phyloP scores from a whole-genome alignment of 2,797 vertebrate species.

The Botia kubotai region DNA sequence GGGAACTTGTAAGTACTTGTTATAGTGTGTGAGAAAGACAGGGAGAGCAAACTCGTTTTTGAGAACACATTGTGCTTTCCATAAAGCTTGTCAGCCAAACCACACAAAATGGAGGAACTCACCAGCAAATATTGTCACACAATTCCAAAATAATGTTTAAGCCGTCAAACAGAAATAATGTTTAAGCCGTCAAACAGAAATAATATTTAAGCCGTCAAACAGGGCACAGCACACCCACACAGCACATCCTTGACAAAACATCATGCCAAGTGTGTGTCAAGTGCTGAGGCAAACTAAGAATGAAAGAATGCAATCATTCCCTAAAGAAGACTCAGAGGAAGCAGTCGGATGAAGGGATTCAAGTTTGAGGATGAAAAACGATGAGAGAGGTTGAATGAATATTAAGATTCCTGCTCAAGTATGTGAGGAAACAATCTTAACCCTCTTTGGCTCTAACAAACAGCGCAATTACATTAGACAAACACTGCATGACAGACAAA shows the following conservation, averaged over 20 bases:
- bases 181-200: neutral
- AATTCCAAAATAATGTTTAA: constrained; percentile 25
- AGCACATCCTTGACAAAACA: neutral
- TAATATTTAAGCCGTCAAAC: neutral
- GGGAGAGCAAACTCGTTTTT: constrained; percentile 22
- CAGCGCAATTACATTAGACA: constrained; percentile 67
- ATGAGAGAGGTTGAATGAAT: constrained; percentile 37
- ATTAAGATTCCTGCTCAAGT: constrained; percentile 50
- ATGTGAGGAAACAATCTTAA: constrained; percentile 47
- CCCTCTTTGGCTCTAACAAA: constrained; percentile 54
- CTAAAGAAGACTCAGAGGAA: constrained; percentile 49
- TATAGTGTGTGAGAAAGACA: constrained; percentile 53
- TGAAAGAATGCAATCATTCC: constrained; percentile 63
- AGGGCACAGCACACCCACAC: neutral
- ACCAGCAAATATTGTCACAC: constrained; percentile 5
- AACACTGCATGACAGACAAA: constrained; percentile 50
- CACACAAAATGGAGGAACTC: constrained; percentile 38
- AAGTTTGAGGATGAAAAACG: constrained; percentile 55
- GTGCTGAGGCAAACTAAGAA: constrained; percentile 45
- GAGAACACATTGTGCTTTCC: constrained; percentile 42
- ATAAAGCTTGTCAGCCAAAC: constrained; percentile 45
- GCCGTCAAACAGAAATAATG: neutral
- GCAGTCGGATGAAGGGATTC: constrained; percentile 49
- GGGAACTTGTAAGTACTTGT: constrained; percentile 27
- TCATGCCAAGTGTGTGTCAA: neutral